A percentile compares a stretch with the other conserved stretches of the same genome.
Conservation (phyloP, 2,113 vertebrate species). For the Gymnobelideus leadbeateri region DNA sequence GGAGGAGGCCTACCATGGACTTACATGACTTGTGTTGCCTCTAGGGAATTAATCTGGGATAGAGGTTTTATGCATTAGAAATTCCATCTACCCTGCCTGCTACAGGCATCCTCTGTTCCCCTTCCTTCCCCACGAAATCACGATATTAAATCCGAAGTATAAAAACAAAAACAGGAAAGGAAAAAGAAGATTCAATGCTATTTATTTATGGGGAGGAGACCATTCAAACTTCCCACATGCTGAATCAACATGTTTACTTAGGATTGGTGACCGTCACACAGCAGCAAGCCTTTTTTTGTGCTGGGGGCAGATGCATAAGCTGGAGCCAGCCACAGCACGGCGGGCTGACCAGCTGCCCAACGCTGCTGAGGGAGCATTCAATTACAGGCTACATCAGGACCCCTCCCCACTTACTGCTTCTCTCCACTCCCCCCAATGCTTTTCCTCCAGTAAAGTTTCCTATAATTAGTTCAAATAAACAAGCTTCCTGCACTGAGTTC, state of each 20-base stretch:
- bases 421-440: neutral
- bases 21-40: neutral
- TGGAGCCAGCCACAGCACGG: neutral
- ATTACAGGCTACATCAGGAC: neutral
- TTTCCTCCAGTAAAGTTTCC: neutral
- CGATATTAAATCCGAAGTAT: conserved; percentile 15
- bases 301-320: neutral
- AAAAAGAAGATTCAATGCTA: neutral
- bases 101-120: neutral
- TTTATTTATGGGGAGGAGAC: neutral
- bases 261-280: neutral
- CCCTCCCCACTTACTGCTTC: neutral
- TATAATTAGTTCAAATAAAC: conserved; percentile 39
- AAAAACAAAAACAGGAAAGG: neutral
- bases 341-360: neutral
- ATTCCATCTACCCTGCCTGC: neutral
- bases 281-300: neutral
- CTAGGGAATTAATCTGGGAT: conserved; percentile 11
- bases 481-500: conserved; percentile 11
- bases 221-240: neutral
- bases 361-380: neutral
- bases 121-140: neutral
- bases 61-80: neutral
- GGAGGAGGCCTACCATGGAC: conserved; percentile 2
- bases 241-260: neutral